phyloP scores from a whole-genome alignment of 1,140 invertebrate species.

The Frieseomelitta varia region DNA sequence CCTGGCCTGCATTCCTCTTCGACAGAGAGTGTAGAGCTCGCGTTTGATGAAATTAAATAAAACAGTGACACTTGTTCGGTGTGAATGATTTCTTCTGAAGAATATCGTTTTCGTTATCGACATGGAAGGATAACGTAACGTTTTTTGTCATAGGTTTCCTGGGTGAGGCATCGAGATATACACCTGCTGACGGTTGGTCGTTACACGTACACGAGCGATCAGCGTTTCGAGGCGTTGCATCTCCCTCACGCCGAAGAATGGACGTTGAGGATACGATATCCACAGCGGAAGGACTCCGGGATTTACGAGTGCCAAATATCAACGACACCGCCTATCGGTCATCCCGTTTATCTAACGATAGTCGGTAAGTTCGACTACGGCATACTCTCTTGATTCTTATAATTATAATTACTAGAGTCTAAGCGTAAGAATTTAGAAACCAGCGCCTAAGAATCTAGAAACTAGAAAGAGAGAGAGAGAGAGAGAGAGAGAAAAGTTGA shows the following conservation, averaged over 20 bases:
- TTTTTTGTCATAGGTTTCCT: constrained; percentile 82
- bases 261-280: constrained; percentile 86
- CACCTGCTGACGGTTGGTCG: constrained; percentile 84
- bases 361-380: constrained; percentile 84
- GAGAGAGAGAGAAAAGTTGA: too few relatives aligned
- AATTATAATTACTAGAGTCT: too few relatives aligned
- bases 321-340: constrained; percentile 89
- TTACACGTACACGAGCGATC: constrained; percentile 84
- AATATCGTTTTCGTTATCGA: neutral
- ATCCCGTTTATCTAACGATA: constrained; percentile 87
- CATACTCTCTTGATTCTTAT: too few relatives aligned
- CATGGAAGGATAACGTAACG: neutral
- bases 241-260: constrained; percentile 84
- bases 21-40: neutral
- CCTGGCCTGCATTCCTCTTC: neutral
- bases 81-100: neutral
- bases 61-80: neutral
- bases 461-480: too few relatives aligned
- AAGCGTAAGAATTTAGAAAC: too few relatives aligned
- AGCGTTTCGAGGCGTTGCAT: constrained; percentile 83
- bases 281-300: constrained; percentile 87
- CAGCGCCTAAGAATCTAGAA: too few relatives aligned
- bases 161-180: constrained; percentile 83
- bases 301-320: constrained; percentile 92
- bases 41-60: neutral